phyloP scores from a whole-genome alignment of 2,113 vertebrate genomes.

The Dolichotis patagonum region DNA sequence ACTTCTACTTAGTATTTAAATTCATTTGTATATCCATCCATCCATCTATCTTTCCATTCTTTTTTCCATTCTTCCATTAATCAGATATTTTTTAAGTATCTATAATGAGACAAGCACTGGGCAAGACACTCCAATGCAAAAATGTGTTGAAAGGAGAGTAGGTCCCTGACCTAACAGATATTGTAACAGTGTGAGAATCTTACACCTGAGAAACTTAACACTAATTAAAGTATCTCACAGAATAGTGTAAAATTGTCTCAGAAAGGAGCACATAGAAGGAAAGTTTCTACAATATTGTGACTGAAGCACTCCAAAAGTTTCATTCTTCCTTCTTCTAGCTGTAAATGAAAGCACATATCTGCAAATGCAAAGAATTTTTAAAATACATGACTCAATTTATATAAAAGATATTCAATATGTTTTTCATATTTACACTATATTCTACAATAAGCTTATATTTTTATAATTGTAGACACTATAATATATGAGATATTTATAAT shows the following conservation, averaged over 20 bases:
- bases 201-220: not conserved
- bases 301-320: not conserved
- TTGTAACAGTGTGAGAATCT: not conserved
- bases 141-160: not conserved
- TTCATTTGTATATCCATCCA: not conserved
- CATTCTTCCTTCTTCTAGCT: not conserved
- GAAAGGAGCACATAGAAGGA: not conserved
- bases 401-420: not conserved
- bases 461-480: not conserved
- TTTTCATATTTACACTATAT: not conserved
- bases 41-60: not conserved
- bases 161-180: not conserved
- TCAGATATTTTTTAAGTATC: not conserved
- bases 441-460: not conserved
- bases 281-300: not conserved
- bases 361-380: not conserved
- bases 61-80: not conserved
- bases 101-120: not conserved
- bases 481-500: not conserved
- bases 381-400: conserved; percentile 2
- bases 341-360: not conserved
- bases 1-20: not conserved
- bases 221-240: not conserved
- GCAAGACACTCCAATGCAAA: not conserved
- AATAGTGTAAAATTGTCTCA: not conserved